A percentile compares a stretch with the other conserved stretches of the same genome.
These are phyloP conservation scores for Polypterus bichir DNA, from an alignment of 2,113 vertebrate species.

Conservation along the genomic window DNA sequence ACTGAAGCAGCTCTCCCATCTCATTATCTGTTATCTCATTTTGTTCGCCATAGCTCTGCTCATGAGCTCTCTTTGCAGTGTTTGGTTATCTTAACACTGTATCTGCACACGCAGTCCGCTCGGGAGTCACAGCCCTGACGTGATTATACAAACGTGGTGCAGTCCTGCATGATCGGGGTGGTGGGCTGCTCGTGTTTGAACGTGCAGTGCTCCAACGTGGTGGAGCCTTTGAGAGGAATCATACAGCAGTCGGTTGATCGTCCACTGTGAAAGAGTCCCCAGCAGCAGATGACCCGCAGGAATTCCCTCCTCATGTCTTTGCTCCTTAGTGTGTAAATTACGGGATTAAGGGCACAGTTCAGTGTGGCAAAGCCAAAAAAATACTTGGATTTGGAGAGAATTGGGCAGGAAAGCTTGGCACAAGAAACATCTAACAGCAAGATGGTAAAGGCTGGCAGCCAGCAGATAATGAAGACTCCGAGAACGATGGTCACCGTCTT, in stretches of 20 bases:
- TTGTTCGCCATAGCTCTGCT: too few relatives aligned
- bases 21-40: too few relatives aligned
- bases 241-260: conserved; percentile 52
- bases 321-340: conserved; percentile 85
- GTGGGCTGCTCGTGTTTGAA: conserved; percentile 59
- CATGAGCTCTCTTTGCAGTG: too few relatives aligned
- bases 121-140: too few relatives aligned
- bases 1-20: too few relatives aligned
- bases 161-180: conserved; percentile 60
- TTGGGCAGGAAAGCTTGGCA: conserved; percentile 41
- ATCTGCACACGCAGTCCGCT: too few relatives aligned
- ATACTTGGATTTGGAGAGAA: conserved; percentile 64
- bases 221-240: conserved; percentile 71
- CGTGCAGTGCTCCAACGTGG: conserved; percentile 70
- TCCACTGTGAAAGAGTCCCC: conserved; percentile 43
- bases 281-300: conserved; percentile 70
- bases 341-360: conserved; percentile 84
- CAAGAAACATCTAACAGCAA: conserved; percentile 75
- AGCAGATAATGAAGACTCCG: conserved; percentile 88
- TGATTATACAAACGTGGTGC: conserved; percentile 70
- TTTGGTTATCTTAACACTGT: too few relatives aligned
- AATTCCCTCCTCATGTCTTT: conserved; percentile 87
- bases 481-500: conserved; percentile 91
- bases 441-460: conserved; percentile 81
- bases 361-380: conserved; percentile 82